These are phyloP conservation scores for Heliconius congener DNA, from an alignment of 1,140 invertebrate species.

Conservation along the genomic window DNA sequence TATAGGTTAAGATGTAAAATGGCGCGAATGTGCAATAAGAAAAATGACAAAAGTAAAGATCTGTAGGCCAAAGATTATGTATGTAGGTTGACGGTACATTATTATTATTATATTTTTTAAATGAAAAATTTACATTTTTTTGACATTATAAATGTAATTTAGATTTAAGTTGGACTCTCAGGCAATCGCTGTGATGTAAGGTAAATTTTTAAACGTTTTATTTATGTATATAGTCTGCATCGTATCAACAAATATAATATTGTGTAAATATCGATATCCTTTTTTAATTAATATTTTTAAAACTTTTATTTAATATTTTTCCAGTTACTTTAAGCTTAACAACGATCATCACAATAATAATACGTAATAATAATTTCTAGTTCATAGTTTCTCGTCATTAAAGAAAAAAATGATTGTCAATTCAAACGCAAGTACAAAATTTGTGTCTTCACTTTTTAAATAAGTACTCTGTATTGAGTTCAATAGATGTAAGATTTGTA, in stretches of 20 bases:
- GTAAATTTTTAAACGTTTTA: conserved; percentile 56
- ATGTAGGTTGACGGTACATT: conserved; percentile 58
- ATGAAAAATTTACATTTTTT: conserved; percentile 38
- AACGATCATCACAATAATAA: conserved; percentile 2
- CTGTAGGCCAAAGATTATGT: conserved; percentile 77
- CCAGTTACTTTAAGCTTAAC: neutral
- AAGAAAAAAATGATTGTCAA: conserved; percentile 20
- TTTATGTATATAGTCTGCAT: conserved; percentile 57
- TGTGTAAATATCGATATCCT: conserved; percentile 17
- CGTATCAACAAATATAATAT: conserved; percentile 24
- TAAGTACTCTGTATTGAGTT: conserved; percentile 24
- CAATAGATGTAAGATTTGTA: conserved; percentile 22
- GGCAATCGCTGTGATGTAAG: conserved; percentile 77
- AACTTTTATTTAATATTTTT: neutral
- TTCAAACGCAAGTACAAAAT: conserved; percentile 38
- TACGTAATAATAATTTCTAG: neutral
- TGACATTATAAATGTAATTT: conserved; percentile 57
- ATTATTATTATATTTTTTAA: conserved; percentile 34
- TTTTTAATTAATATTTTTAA: neutral
- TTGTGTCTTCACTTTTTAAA: conserved; percentile 34
- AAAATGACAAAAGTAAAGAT: conserved; percentile 69
- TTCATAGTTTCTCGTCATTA: neutral
- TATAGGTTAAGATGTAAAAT: conserved; percentile 43
- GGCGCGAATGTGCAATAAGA: conserved; percentile 62
- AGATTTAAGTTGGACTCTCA: conserved; percentile 74